Evolutionary conservation across 2,888 invertebrate genomes (phyloP), one percentile per base, ranked within the genome.

Genomic region (Phania funesta): DNA sequence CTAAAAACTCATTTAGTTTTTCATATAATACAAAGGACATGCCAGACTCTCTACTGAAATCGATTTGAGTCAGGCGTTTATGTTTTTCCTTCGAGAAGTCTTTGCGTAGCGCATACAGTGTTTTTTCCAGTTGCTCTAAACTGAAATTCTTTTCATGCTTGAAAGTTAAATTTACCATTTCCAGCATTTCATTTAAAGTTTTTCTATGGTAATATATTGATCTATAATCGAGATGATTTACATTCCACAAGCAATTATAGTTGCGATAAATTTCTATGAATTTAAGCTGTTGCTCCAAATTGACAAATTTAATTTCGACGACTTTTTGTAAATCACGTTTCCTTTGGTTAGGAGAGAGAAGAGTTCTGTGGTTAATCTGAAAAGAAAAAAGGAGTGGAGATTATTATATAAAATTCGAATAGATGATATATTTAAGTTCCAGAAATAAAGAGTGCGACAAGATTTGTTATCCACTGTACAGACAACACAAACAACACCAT

Each of bases 181-280:
- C 86, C 13, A 89, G 54, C 89, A 89, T 88, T 85, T 88, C 85
- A 0, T 50, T 80, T 60, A 89, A 70, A 0, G 89, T 87, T 58
- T 87, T 86, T 54, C 83, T 85, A 7, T 89, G 88, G 83, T 87
- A 89, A 0, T 86, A 86, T 76, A 85, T 86, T 3, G 89, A 89
- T 9, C 89, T 87, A 56, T 86, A 89, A 70, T 89, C 89, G 0
- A 89, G 89, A 84, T 89, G 89, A 80, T 89, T 88, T 1, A 88
- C 89, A 78, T 88, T 87, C 89, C 89, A 89, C 0, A 89, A 70
- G 0, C 87, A 86, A 0, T 86, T 84, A 77, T 87, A 87, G 24
- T 87, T 87, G 38, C 85, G 85, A 77, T 89, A 89, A 52, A 89
- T 87, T 58, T 89, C 89, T 32, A 88, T 87, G 16, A 89, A 88